Conservation (phyloP, 2,113 vertebrate species). For the Urocolius indicus region DNA sequence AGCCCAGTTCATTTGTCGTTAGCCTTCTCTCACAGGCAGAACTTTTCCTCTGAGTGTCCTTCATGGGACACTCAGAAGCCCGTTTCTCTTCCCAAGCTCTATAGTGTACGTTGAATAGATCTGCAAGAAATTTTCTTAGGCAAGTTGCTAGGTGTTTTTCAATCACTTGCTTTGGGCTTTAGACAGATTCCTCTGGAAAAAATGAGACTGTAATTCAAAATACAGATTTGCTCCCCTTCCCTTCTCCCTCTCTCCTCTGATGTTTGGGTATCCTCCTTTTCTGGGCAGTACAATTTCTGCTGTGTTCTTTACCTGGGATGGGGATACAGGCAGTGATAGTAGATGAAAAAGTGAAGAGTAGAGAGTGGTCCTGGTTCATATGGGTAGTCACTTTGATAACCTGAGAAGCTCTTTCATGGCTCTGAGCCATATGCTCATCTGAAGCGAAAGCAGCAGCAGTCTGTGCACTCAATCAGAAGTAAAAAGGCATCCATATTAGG, state of each 20-base stretch:
- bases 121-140: background rate
- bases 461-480: background rate
- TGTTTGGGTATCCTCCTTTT: background rate
- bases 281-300: background rate
- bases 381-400: background rate
- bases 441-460: background rate
- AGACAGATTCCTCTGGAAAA: background rate
- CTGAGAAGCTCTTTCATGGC: background rate
- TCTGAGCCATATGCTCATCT: background rate
- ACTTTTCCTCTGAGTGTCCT: background rate
- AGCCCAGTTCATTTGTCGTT: background rate
- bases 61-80: background rate
- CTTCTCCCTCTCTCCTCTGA: background rate
- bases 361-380: background rate
- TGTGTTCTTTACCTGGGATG: background rate
- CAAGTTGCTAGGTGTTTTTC: background rate
- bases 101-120: background rate
- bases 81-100: background rate
- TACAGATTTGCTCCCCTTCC: background rate
- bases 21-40: background rate
- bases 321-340: background rate
- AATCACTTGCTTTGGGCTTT: background rate
- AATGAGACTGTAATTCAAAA: background rate
- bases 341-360: background rate
- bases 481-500: background rate